These are phyloP conservation scores for Micrastur ruficollis DNA, from an alignment of 2,797 vertebrate species.

Conservation along the genomic window DNA sequence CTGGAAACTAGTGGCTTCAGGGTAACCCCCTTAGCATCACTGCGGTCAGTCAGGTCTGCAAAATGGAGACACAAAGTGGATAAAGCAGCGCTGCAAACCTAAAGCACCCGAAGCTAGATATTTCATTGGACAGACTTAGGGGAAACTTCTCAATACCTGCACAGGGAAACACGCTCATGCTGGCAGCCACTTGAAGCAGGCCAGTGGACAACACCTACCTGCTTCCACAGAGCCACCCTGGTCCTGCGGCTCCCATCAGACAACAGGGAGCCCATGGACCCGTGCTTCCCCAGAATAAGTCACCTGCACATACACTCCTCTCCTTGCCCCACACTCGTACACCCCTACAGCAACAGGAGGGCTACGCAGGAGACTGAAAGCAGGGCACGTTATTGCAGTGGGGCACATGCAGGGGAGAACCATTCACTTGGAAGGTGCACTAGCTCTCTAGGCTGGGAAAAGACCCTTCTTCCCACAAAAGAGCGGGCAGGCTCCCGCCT, in stretches of 20 bases:
- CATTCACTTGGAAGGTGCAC: neutral
- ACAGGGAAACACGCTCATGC: neutral
- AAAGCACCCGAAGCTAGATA: neutral
- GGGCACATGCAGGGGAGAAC: neutral
- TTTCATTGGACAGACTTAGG: neutral
- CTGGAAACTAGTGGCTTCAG: constrained; percentile 23
- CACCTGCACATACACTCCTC: neutral
- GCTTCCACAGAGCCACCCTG: neutral
- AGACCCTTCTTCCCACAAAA: neutral
- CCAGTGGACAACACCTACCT: neutral
- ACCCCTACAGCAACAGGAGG: neutral
- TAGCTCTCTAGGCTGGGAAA: neutral
- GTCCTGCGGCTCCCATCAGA: neutral
- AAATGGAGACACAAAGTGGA: neutral
- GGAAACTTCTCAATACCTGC: neutral
- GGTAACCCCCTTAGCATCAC: neutral
- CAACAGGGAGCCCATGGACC: neutral
- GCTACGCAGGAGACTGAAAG: neutral
- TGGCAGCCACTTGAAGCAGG: neutral
- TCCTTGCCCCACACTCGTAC: neutral
- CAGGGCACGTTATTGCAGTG: neutral
- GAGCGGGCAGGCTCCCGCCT: neutral
- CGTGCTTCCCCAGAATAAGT: neutral
- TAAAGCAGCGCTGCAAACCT: neutral
- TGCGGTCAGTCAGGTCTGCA: neutral